phyloP scores from a whole-genome alignment of 2,113 vertebrate species.

The Mixornis gularis region DNA sequence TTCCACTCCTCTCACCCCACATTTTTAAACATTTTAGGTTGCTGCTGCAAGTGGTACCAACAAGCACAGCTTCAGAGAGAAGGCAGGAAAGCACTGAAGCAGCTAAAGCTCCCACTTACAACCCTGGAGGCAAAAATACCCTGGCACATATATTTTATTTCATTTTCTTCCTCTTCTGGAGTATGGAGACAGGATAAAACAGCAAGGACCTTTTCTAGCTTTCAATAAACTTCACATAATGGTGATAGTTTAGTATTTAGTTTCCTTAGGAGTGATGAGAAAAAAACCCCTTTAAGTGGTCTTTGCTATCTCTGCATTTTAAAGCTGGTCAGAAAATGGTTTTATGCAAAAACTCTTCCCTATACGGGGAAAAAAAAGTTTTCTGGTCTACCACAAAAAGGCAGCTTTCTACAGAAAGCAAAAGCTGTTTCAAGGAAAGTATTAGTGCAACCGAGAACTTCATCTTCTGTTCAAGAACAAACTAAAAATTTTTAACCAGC shows the following conservation, averaged over 20 bases:
- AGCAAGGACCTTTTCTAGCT: neutral
- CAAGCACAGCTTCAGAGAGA: neutral
- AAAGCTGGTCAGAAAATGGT: slow-evolving; percentile 6
- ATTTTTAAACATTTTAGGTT: neutral
- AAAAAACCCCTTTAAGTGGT: neutral
- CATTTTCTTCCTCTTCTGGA: neutral
- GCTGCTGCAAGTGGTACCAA: neutral
- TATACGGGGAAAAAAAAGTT: neutral
- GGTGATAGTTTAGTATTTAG: neutral
- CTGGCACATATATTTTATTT: neutral
- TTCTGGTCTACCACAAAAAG: neutral
- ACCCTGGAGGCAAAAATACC: neutral
- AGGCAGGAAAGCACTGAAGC: neutral
- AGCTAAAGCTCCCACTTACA: neutral
- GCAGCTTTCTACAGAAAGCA: neutral
- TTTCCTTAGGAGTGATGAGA: neutral
- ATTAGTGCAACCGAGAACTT: neutral
- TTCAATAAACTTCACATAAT: neutral
- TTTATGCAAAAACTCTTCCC: neutral
- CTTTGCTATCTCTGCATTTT: slow-evolving; percentile 6
- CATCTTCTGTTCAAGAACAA: neutral
- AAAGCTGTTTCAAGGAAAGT: neutral
- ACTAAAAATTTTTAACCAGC: neutral
- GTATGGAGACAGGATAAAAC: neutral
- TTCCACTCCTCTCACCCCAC: fast-evolving